Conservation (phyloP, 2,888 invertebrate genomes). For the Drosophila incognita region DNA sequence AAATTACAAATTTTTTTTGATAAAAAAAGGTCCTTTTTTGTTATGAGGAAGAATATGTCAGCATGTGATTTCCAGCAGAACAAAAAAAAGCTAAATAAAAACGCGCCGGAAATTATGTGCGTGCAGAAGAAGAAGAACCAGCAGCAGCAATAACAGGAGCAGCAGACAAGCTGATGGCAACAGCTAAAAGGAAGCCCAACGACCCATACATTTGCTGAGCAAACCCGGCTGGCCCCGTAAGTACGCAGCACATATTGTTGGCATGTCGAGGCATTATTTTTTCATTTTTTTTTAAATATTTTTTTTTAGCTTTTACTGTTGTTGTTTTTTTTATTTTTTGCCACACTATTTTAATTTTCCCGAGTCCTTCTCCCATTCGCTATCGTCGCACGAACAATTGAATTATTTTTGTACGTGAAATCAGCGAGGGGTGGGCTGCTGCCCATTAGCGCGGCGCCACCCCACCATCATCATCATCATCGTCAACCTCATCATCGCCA, state of each 20-base stretch:
- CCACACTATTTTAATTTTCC: slow-evolving; percentile 72
- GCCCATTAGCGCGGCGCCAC: slow-evolving; percentile 80
- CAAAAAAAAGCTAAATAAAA: slow-evolving; percentile 61
- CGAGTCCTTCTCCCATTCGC: slow-evolving; percentile 61
- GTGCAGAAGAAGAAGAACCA: slow-evolving; percentile 42
- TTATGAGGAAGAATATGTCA: slow-evolving; percentile 73
- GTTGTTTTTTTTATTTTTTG: slow-evolving; percentile 52
- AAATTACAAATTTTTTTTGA: slow-evolving; percentile 63
- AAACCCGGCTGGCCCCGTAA: slow-evolving; percentile 36
- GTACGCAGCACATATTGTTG: slow-evolving; percentile 67
- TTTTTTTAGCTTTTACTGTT: slow-evolving; percentile 54
- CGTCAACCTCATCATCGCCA: slow-evolving; percentile 33
- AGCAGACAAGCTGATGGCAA: slow-evolving; percentile 24
- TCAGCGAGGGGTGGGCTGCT: slow-evolving; percentile 77
- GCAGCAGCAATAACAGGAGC: slow-evolving; percentile 21
- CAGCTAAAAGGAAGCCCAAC: slow-evolving; percentile 41
- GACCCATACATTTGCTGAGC: slow-evolving; percentile 29
- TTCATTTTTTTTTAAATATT: background rate
- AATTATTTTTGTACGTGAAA: slow-evolving; percentile 82
- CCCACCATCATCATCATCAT: slow-evolving; percentile 71
- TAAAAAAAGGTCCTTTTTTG: slow-evolving; percentile 54
- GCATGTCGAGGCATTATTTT: slow-evolving; percentile 45
- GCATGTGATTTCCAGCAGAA: slow-evolving; percentile 68
- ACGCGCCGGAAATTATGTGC: slow-evolving; percentile 75
- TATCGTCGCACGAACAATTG: slow-evolving; percentile 78